Conservation (phyloP, 1,140 invertebrate genomes). For the Bilobella aurantiaca region DNA sequence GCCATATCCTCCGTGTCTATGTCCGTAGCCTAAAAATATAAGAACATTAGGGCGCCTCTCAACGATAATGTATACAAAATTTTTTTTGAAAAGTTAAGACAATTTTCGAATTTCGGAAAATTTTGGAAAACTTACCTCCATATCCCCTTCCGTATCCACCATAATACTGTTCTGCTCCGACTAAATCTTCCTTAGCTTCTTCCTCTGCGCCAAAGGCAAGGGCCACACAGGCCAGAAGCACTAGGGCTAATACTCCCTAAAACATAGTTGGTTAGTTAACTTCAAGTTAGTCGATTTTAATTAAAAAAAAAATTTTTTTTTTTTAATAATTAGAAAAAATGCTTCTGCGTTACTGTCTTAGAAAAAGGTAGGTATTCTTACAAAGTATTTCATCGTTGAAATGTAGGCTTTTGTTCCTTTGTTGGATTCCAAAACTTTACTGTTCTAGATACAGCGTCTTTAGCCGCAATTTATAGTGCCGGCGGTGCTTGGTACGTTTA, state of each 20-base stretch:
- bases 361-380: too few species aligned
- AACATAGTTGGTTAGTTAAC: background rate
- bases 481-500: too few species aligned
- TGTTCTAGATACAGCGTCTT: too few species aligned
- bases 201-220: background rate
- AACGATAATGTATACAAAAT: too few species aligned
- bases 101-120: background rate
- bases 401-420: too few species aligned
- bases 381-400: too few species aligned
- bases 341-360: too few species aligned
- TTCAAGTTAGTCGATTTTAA: background rate
- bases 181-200: conserved; percentile 8
- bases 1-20: background rate
- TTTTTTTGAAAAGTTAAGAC: background rate
- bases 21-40: background rate
- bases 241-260: background rate
- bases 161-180: conserved; percentile 7
- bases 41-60: background rate
- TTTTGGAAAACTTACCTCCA: background rate
- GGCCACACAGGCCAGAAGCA: background rate
- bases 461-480: too few species aligned
- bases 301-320: background rate
- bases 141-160: conserved; percentile 7
- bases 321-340: too few species aligned
- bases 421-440: too few species aligned